Percentiles rank a stretch among this genome's conserved stretches.
Evolutionary conservation across 2,888 invertebrate species (phyloP).

Genomic region (Netelia melanura): DNA sequence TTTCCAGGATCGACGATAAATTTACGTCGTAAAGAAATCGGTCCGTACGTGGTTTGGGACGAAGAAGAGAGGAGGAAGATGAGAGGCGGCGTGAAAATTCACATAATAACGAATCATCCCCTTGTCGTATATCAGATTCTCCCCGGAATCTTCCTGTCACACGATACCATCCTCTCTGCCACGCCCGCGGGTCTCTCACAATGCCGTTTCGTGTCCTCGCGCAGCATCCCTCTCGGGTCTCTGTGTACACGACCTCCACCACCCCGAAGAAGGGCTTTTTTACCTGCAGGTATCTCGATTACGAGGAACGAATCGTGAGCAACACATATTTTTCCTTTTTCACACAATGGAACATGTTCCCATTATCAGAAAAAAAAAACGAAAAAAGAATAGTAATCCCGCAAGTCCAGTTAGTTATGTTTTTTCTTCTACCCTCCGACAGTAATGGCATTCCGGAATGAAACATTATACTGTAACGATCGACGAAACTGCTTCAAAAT

Average conservation of each 20-base stretch:
- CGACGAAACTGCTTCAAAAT: neutral
- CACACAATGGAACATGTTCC: constrained; percentile 52
- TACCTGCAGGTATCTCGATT: constrained; percentile 69
- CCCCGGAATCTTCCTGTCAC: constrained; percentile 81
- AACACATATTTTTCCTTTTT: constrained; percentile 54
- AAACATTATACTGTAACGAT: constrained; percentile 2
- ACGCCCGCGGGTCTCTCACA: constrained; percentile 74
- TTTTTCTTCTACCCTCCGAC: neutral
- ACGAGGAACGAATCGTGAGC: constrained; percentile 60
- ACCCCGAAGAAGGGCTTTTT: constrained; percentile 50
- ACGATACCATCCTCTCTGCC: constrained; percentile 77
- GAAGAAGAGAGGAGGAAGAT: constrained; percentile 5
- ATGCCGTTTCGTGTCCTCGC: constrained; percentile 69
- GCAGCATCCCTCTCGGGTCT: constrained; percentile 51
- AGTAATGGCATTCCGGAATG: constrained; percentile 23
- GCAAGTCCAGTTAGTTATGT: constrained; percentile 18
- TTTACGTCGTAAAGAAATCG: neutral
- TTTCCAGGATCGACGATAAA: neutral
- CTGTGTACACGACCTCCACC: constrained; percentile 15
- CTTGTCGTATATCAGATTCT: constrained; percentile 79
- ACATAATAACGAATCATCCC: constrained; percentile 81
- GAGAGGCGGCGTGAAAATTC: constrained; percentile 76
- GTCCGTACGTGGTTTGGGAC: constrained; percentile 11
- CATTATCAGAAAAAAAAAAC: constrained; percentile 22
- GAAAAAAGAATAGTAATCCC: constrained; percentile 31